These are phyloP conservation scores for Alces alces DNA, from an alignment of 2,113 vertebrate genomes.

Conservation along the genomic window DNA sequence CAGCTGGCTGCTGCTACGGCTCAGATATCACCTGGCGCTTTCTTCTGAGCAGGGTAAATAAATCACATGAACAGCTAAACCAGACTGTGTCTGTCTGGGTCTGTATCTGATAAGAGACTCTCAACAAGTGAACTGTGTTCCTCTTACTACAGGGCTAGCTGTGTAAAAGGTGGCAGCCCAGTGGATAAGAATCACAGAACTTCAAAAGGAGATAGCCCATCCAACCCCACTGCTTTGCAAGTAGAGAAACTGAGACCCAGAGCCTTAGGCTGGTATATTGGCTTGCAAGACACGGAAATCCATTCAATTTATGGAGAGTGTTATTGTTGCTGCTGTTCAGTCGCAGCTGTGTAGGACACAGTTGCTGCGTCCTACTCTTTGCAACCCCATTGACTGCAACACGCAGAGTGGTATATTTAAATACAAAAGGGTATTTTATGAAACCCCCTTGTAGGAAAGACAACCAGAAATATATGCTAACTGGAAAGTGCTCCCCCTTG, in stretches of 20 bases:
- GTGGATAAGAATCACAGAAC: conserved; percentile 38
- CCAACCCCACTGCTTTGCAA: neutral
- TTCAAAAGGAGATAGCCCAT: neutral
- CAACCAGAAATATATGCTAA: neutral
- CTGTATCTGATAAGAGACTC: conserved; percentile 71
- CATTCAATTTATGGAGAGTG: neutral
- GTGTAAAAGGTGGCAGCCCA: neutral
- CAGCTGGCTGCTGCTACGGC: conserved; percentile 53
- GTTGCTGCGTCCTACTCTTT: neutral
- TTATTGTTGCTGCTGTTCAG: neutral
- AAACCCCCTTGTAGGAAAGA: neutral
- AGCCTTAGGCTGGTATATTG: neutral
- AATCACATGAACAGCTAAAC: conserved; percentile 55
- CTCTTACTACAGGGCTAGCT: conserved; percentile 33
- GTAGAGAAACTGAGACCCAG: neutral
- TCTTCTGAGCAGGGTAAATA: conserved; percentile 46
- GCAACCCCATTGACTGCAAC: neutral
- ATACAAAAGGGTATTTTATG: neutral
- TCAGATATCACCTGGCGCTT: conserved; percentile 70
- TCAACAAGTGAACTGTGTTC: conserved; percentile 54
- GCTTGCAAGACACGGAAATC: conserved; percentile 11
- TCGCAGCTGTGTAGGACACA: too few relatives aligned
- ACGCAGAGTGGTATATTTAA: neutral
- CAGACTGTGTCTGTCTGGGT: conserved; percentile 72
- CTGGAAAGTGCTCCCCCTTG: neutral